A percentile compares a stretch with the other conserved stretches of the same genome.
Conservation (phyloP, 2,888 invertebrate species). For the Drosophila colorata region DNA sequence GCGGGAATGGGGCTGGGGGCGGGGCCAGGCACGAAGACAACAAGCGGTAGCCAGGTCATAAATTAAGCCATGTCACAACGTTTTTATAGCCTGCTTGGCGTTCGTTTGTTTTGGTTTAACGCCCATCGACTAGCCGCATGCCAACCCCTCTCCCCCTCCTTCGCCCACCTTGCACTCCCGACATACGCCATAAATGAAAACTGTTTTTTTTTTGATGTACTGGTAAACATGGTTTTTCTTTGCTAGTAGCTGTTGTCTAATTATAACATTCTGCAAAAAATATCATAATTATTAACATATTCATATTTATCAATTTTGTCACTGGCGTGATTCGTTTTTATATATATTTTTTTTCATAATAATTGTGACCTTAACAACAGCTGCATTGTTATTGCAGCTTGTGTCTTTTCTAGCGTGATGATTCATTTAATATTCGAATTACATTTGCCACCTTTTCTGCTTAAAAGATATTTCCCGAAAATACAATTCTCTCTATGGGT, state of each 20-base stretch:
- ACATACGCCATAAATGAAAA: conserved; percentile 15
- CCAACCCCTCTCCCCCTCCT: not conserved
- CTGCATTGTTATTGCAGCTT: no score
- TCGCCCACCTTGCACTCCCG: not conserved
- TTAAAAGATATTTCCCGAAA: no score
- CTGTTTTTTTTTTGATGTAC: conserved; percentile 15
- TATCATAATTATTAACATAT: conserved; percentile 18
- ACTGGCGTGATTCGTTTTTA: not conserved
- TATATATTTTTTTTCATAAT: not conserved
- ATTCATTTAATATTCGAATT: no score
- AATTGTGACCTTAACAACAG: no score
- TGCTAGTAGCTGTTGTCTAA: conserved; percentile 11
- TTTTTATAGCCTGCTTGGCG: conserved; percentile 59
- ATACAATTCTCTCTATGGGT: no score
- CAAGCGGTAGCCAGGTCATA: conserved; percentile 52
- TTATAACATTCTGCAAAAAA: conserved; percentile 10
- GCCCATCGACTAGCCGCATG: not conserved
- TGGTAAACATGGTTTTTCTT: not conserved
- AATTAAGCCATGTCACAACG: conserved; percentile 64
- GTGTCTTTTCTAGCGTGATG: no score
- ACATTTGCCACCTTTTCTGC: no score
- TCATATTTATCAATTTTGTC: conserved; percentile 4
- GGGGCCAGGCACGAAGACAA: not conserved
- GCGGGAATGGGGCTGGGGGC: not conserved
- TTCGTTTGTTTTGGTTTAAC: conserved; percentile 63